These are phyloP conservation scores for Rhagoletis zephyria DNA, from an alignment of 1,140 invertebrate species.

Conservation along the genomic window DNA sequence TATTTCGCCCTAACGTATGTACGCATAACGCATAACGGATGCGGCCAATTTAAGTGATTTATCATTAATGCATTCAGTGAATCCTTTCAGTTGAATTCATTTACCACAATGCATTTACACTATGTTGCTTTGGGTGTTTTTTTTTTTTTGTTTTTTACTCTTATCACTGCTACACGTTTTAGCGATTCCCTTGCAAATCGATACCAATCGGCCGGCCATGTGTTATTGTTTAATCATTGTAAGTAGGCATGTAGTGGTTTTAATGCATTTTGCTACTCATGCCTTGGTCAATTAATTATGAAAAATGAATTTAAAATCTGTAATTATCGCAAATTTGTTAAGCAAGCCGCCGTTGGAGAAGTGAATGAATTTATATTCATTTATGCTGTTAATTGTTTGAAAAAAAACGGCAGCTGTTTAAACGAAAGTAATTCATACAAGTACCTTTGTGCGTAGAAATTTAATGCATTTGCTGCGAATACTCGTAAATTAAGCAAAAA, in stretches of 20 bases:
- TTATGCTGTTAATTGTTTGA: constrained; percentile 6
- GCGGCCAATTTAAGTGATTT: constrained; percentile 50
- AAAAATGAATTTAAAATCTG: constrained; percentile 37
- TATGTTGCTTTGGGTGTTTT: constrained; percentile 8
- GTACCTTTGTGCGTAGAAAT: neutral
- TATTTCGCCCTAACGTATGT: no score
- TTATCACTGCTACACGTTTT: neutral
- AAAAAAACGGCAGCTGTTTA: neutral
- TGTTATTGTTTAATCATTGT: neutral
- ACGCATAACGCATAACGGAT: constrained; percentile 16
- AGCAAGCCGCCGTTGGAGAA: neutral
- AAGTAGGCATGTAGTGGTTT: constrained; percentile 1
- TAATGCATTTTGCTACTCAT: constrained; percentile 4
- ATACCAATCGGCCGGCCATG: neutral
- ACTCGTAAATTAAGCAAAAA: no score
- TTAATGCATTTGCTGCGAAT: neutral
- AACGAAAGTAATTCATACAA: neutral
- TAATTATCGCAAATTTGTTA: constrained; percentile 42
- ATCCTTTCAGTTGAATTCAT: constrained; percentile 49
- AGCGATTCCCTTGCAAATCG: neutral
- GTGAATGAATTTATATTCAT: neutral
- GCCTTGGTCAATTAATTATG: constrained; percentile 39
- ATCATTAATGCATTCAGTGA: constrained; percentile 48
- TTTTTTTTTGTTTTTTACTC: neutral
- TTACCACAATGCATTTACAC: constrained; percentile 43